These are phyloP conservation scores for Heliconius nattereri DNA, from an alignment of 1,140 invertebrate species.

Conservation along the genomic window DNA sequence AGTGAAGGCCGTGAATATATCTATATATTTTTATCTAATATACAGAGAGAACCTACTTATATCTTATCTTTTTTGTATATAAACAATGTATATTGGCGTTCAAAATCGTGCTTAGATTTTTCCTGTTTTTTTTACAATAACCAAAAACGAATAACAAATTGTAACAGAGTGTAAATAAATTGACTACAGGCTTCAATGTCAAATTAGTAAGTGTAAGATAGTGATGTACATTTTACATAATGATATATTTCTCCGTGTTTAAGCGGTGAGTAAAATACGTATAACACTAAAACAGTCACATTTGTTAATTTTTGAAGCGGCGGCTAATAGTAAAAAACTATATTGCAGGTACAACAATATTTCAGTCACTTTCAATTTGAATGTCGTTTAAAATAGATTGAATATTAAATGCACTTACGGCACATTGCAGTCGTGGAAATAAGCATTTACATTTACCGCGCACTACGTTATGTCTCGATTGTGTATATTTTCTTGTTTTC, in stretches of 20 bases:
- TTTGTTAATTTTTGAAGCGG: not conserved
- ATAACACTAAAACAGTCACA: not conserved
- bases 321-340: not conserved
- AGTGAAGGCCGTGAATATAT: not conserved
- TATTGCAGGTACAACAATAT: not conserved
- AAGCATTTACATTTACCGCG: not conserved
- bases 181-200: no score
- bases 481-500: not conserved
- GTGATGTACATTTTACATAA: no score
- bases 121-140: no score
- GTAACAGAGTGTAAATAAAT: no score
- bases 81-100: no score
- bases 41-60: no score
- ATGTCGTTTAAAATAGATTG: slow-evolving; percentile 10
- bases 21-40: not conserved
- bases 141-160: no score
- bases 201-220: no score
- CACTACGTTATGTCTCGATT: not conserved
- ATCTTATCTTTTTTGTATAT: no score
- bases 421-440: slow-evolving; percentile 7
- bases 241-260: no score
- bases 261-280: not conserved
- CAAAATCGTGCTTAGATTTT: no score
- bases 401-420: slow-evolving; percentile 15
- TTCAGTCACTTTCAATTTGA: slow-evolving; percentile 11